These are phyloP conservation scores for Camelus dromedarius DNA, from an alignment of 2,113 vertebrate genomes.

Conservation along the genomic window DNA sequence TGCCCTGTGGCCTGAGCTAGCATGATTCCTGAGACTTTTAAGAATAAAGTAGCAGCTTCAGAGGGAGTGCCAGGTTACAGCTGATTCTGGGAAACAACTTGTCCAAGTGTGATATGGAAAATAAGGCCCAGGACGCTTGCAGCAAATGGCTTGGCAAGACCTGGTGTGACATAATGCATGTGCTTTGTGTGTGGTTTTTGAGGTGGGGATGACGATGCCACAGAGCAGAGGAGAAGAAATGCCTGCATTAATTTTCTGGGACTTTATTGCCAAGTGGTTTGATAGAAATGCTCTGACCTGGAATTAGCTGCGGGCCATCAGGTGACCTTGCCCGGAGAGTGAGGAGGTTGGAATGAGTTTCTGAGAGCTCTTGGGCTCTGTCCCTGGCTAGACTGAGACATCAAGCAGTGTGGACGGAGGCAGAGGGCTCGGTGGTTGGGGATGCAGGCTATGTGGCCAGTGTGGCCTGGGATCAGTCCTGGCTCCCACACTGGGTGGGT, in stretches of 20 bases:
- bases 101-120: neutral
- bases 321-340: neutral
- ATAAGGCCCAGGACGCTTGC: neutral
- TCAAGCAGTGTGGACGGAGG: neutral
- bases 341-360: neutral
- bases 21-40: neutral
- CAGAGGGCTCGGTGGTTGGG: neutral
- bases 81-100: neutral
- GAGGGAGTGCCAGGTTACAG: neutral
- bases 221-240: neutral
- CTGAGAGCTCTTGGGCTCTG: neutral
- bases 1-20: neutral
- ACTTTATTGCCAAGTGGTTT: neutral
- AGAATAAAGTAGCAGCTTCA: neutral
- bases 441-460: neutral
- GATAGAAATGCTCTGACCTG: neutral
- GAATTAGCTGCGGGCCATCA: neutral
- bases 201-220: neutral
- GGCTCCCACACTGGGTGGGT: neutral
- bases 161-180: neutral
- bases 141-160: neutral
- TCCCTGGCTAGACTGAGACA: neutral
- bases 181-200: neutral
- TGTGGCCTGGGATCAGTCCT: neutral
- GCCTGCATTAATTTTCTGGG: neutral